phyloP scores from a whole-genome alignment of 2,888 invertebrate species.

The Neoaliturus tenellus region DNA sequence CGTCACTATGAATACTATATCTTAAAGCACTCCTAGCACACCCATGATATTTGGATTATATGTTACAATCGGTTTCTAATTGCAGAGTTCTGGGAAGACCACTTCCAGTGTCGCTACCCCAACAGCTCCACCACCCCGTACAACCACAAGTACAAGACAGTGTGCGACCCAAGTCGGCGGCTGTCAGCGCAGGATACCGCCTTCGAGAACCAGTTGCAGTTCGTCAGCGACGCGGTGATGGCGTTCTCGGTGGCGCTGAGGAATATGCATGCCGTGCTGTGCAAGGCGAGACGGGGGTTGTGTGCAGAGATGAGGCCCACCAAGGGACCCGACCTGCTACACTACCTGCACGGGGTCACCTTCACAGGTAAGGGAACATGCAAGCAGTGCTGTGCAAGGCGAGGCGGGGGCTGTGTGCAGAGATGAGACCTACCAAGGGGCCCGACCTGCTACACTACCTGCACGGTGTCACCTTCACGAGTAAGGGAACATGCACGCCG shows the following conservation, averaged over 20 bases:
- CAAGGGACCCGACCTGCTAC: slow-evolving; percentile 89
- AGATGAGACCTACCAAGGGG: slow-evolving; percentile 94
- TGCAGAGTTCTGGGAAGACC: slow-evolving; percentile 96
- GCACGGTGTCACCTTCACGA: slow-evolving; percentile 90
- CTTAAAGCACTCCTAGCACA: no score
- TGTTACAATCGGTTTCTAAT: neutral
- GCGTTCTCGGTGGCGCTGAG: slow-evolving; percentile 90
- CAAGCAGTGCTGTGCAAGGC: slow-evolving; percentile 84
- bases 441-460: slow-evolving; percentile 89
- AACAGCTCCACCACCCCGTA: slow-evolving; percentile 89
- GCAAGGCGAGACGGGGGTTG: slow-evolving; percentile 77
- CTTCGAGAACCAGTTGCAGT: slow-evolving; percentile 96
- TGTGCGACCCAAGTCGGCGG: slow-evolving; percentile 87
- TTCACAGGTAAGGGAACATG: slow-evolving; percentile 94
- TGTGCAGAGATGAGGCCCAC: slow-evolving; percentile 94
- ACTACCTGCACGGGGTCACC: slow-evolving; percentile 89
- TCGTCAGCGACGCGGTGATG: slow-evolving; percentile 97
- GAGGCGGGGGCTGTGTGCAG: slow-evolving; percentile 84
- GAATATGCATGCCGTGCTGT: slow-evolving; percentile 91
- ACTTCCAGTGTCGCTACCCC: slow-evolving; percentile 92
- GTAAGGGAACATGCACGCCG: slow-evolving; percentile 90
- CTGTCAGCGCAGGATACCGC: slow-evolving; percentile 86
- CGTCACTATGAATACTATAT: no score
- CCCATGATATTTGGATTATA: no score
- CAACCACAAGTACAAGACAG: slow-evolving; percentile 81